Evolutionary conservation across 2,113 vertebrate genomes (phyloP).

Genomic region (human): GRCh38 chr3:178836001-178836500

Average conservation of each 20-base stretch:
- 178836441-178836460: neutral
- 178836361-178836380: neutral
- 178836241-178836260: constrained; percentile 44
- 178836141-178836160: neutral
- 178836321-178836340: neutral
- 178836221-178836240: constrained; percentile 28
- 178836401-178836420: neutral
- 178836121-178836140: neutral
- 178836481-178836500: neutral
- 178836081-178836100: neutral
- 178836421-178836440: neutral
- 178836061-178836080: neutral
- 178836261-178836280: constrained; percentile 24
- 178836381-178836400: neutral
- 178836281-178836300: constrained; percentile 34
- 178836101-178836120: neutral
- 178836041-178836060: neutral
- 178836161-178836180: neutral
- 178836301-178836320: neutral
- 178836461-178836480: too few relatives aligned
- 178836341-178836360: neutral
- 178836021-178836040: neutral
- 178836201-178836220: neutral
- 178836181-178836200: neutral
- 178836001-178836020: neutral